Base-by-base conservation (phyloP, 2,113 vertebrate species). In the Dryoscopus gambensis region DNA sequence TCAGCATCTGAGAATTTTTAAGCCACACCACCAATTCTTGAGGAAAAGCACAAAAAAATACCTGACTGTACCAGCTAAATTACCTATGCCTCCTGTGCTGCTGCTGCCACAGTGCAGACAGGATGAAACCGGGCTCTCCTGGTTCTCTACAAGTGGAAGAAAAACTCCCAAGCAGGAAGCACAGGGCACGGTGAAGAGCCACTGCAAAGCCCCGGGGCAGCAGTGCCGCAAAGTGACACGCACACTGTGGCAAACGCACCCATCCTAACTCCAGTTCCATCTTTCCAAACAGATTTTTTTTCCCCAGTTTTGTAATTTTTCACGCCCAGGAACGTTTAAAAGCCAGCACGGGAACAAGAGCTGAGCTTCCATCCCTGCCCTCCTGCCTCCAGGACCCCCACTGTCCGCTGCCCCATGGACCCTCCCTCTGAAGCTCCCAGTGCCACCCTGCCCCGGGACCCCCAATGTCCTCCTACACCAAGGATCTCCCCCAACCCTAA, bases 181-280 rank as follows among this genome's bases (percentile, higher is more conserved):
- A 20, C 46, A 59, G 39, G 19, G 18, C 10, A 70, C 0, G 0
- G 56, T 10, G 5, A 81, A 47, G n/a, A 90, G 30, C 68, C 30
- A 19, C 15, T 6, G 42, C 37, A 63, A 42, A 80, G n/a, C 30
- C 30, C 30, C 1, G 0, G 39, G n/a, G 3, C 30, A 53, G 15
- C 40, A 47, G 50, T 5, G 22, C 22, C 2, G 2, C 10, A 60
- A n/a, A 13, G 35, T 2, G 17, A 33, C 33, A 35, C 0, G 0
- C 11, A 44, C 18, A 15, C n/a, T n/a, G 4, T 13, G 30, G 44
- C 68, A 74, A 28, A n/a, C 0, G 2, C 46, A 17, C 9, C 7
- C 39, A 13, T 40, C 10, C 13, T 14, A 39, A 37, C 57, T 33
- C 57, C 6, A 35, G 31, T 35, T 67, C 53, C 42, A 35, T 35